phyloP scores from a whole-genome alignment of 2,113 vertebrate genomes.

The Cnemophilus loriae region DNA sequence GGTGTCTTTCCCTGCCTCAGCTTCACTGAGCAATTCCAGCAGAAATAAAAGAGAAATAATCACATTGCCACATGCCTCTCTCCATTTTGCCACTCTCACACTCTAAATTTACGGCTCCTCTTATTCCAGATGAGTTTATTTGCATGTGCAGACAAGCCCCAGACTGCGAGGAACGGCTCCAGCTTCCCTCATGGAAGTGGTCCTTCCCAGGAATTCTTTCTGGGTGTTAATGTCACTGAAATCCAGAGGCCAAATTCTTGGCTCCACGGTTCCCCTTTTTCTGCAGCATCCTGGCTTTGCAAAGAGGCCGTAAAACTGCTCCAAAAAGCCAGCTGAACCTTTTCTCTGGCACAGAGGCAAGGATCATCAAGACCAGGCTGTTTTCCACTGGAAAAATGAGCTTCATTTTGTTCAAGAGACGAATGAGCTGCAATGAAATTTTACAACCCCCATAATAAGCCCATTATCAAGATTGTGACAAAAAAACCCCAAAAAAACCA shows the following conservation, averaged over 20 bases:
- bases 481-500: background rate
- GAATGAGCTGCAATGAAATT: constrained; percentile 45
- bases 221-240: constrained; percentile 52
- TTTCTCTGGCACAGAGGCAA: constrained; percentile 6
- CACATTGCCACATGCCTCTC: background rate
- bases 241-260: constrained; percentile 45
- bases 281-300: constrained; percentile 1
- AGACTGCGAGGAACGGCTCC: background rate
- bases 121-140: background rate
- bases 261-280: background rate
- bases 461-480: constrained; percentile 21
- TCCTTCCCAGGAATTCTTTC: constrained; percentile 52
- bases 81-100: background rate
- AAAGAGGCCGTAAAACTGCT: background rate
- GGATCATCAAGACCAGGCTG: background rate
- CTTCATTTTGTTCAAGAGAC: constrained; percentile 30
- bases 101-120: background rate
- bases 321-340: constrained; percentile 53
- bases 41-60: background rate
- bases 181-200: background rate
- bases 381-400: constrained; percentile 62
- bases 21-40: background rate
- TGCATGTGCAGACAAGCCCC: constrained; percentile 3
- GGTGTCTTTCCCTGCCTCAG: background rate
- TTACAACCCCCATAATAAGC: constrained; percentile 23